Conservation (phyloP, 2,113 vertebrate species). For the Strix aluco region DNA sequence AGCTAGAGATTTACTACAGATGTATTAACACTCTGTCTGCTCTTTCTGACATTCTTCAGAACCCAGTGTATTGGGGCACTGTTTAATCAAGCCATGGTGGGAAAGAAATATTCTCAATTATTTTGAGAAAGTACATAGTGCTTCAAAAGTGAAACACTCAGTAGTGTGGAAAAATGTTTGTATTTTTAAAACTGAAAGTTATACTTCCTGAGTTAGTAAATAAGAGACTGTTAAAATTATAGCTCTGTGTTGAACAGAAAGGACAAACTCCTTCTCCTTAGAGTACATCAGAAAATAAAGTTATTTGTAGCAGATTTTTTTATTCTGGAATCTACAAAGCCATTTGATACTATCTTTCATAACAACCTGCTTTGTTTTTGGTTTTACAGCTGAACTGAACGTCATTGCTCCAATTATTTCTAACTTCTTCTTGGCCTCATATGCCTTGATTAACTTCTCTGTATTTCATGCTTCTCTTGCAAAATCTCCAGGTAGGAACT, state of each 20-base stretch:
- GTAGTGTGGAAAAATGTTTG: neutral
- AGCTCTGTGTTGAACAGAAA: neutral
- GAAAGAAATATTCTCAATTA: neutral
- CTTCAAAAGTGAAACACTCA: neutral
- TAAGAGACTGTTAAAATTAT: neutral
- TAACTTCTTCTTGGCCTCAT: constrained; percentile 98
- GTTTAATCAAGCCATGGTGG: neutral
- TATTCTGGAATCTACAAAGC: neutral
- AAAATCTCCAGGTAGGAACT: constrained; percentile 92
- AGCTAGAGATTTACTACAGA: neutral
- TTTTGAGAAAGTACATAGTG: neutral
- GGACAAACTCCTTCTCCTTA: neutral
- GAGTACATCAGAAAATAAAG: neutral
- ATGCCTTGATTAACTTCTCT: constrained; percentile 98
- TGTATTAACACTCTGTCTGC: neutral
- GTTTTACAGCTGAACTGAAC: constrained; percentile 89
- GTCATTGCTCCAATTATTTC: constrained; percentile 97
- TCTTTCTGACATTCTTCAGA: neutral
- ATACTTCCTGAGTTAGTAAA: neutral
- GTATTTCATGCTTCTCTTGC: constrained; percentile 98
- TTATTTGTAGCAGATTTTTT: neutral
- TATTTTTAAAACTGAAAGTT: neutral
- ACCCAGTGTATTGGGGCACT: neutral
- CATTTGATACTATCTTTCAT: neutral
- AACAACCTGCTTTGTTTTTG: constrained; percentile 19